Percentiles rank a stretch among this genome's conserved stretches.
Evolutionary conservation across 2,797 vertebrate genomes (phyloP).

Genomic region (Onychomys leucogaster): DNA sequence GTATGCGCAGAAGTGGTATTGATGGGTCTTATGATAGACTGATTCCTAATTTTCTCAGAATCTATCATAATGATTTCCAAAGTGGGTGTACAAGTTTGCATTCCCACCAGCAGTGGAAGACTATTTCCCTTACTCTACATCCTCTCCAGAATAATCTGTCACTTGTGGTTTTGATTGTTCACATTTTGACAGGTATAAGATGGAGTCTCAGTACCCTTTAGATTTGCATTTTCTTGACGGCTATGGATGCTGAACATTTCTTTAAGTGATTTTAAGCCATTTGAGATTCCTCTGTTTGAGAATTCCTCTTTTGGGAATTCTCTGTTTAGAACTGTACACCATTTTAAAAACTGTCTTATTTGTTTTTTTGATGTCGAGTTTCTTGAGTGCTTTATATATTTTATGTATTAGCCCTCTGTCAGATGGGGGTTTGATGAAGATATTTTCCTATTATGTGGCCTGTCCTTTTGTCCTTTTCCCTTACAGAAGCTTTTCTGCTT

Average conservation of each 20-base stretch:
- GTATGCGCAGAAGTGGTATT: neutral
- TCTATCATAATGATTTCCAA: neutral
- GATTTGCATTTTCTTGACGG: neutral
- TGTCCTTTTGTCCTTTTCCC: no score
- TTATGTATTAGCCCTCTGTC: neutral
- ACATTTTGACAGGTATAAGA: neutral
- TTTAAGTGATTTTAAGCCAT: neutral
- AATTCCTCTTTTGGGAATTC: neutral
- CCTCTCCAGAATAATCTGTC: neutral
- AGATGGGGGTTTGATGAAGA: no score
- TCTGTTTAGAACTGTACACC: neutral
- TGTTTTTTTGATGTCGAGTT: neutral
- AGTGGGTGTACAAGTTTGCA: neutral
- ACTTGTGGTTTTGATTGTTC: neutral
- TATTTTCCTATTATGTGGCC: no score
- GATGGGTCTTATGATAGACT: neutral
- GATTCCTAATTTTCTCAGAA: neutral
- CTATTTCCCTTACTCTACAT: neutral
- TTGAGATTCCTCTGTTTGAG: neutral
- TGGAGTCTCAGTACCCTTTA: neutral
- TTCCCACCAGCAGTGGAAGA: neutral
- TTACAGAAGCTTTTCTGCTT: no score
- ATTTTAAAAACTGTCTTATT: neutral
- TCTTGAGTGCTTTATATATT: neutral
- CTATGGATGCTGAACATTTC: neutral